These are phyloP conservation scores for Ormyrus rosae DNA, from an alignment of 2,888 invertebrate genomes.

Conservation along the genomic window DNA sequence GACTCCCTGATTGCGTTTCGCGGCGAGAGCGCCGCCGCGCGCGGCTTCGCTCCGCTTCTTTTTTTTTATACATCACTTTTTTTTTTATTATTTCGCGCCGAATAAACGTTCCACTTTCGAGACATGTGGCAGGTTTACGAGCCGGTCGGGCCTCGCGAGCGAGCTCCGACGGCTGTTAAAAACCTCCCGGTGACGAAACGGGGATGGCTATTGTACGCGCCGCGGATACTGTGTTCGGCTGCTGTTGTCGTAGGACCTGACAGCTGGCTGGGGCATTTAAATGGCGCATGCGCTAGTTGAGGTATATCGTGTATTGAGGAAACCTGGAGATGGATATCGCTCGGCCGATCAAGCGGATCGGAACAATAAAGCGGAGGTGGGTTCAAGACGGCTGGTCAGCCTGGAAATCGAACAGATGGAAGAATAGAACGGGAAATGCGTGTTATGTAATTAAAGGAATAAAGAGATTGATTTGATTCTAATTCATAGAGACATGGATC, in stretches of 20 bases:
- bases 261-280: constrained; percentile 60
- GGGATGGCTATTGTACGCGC: constrained; percentile 36
- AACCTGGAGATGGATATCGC: constrained; percentile 24
- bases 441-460: background rate
- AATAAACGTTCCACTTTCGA: constrained; percentile 62
- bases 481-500: too few species aligned
- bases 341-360: background rate
- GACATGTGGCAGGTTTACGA: constrained; percentile 62
- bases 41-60: background rate
- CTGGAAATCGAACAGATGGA: background rate
- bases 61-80: background rate
- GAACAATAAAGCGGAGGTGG: constrained; percentile 9
- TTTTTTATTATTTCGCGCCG: constrained; percentile 42
- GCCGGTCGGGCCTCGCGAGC: background rate
- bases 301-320: background rate
- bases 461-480: background rate
- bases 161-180: constrained; percentile 61
- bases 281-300: constrained; percentile 36
- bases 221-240: constrained; percentile 4
- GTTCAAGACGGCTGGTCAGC: background rate
- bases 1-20: background rate
- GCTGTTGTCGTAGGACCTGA: constrained; percentile 49
- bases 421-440: background rate
- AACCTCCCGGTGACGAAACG: constrained; percentile 60
- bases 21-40: too few species aligned